phyloP scores from a whole-genome alignment of 2,113 vertebrate species.

The Pipra filicauda region DNA sequence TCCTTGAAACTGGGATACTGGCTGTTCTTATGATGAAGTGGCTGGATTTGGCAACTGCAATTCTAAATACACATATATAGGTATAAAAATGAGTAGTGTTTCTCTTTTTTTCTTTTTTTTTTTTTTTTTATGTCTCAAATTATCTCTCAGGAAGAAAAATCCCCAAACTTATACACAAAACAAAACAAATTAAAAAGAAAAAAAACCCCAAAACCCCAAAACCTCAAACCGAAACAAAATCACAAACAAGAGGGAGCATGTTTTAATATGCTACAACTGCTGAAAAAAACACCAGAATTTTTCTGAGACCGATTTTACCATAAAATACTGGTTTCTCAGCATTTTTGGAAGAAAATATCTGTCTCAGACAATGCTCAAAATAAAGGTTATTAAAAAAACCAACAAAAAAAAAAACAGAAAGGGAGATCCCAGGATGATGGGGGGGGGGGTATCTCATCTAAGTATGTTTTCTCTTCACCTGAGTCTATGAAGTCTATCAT shows the following conservation, averaged over 20 bases:
- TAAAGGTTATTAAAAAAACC: too few species aligned
- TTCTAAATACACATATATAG: not conserved
- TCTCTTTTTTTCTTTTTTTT: not conserved
- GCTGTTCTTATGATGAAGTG: not conserved
- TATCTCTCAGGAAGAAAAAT: not conserved
- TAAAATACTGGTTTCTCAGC: not conserved
- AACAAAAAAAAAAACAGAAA: not conserved
- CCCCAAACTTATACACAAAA: not conserved
- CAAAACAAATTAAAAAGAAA: not conserved
- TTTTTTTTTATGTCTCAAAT: not conserved
- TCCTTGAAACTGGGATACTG: not conserved
- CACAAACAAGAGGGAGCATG: not conserved
- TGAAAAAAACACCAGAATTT: not conserved
- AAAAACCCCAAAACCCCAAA: not conserved
- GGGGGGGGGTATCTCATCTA: not conserved
- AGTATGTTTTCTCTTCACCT: not conserved
- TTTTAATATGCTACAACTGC: not conserved
- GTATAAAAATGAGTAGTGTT: not conserved
- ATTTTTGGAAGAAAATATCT: not conserved
- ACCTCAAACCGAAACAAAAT: not conserved
- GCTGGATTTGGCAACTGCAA: not conserved
- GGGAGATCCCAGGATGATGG: rapidly evolving
- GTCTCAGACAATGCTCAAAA: not conserved
- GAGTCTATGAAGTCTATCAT: not conserved
- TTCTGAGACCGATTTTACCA: not conserved